phyloP scores from a whole-genome alignment of 2,797 vertebrate genomes.

The Cyprinodon diabolis region DNA sequence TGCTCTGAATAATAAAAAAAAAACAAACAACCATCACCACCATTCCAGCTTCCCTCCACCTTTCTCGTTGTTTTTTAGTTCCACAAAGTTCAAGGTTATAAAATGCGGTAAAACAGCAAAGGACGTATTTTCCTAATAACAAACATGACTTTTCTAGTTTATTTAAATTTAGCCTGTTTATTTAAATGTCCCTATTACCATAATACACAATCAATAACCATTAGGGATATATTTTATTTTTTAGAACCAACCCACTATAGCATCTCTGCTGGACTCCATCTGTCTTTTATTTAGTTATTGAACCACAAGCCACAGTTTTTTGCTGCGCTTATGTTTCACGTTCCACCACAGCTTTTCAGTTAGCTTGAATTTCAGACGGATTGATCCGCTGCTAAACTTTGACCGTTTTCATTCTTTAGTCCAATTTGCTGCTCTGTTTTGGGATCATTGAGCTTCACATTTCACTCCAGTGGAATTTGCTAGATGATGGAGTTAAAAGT shows the following conservation, averaged over 20 bases:
- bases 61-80: constrained; percentile 1
- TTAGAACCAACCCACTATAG: neutral
- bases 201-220: no score
- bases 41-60: constrained; percentile 5
- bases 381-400: no score
- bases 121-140: neutral
- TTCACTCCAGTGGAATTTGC: neutral
- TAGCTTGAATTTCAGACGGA: neutral
- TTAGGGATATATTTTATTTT: no score
- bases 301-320: no score
- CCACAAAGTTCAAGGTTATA: constrained; percentile 28
- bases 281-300: neutral
- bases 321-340: neutral
- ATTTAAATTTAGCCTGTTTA: neutral
- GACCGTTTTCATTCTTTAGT: no score
- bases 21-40: neutral
- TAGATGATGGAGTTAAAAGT: neutral
- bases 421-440: neutral
- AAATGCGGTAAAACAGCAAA: neutral
- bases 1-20: constrained; percentile 57
- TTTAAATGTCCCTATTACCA: no score
- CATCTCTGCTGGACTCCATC: neutral
- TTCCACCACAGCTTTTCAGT: neutral
- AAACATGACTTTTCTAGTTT: neutral
- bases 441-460: neutral